A percentile compares a stretch with the other conserved stretches of the same genome.
These are phyloP conservation scores for Ochlodes sylvanus DNA, from an alignment of 2,888 invertebrate species.

Conservation along the genomic window DNA sequence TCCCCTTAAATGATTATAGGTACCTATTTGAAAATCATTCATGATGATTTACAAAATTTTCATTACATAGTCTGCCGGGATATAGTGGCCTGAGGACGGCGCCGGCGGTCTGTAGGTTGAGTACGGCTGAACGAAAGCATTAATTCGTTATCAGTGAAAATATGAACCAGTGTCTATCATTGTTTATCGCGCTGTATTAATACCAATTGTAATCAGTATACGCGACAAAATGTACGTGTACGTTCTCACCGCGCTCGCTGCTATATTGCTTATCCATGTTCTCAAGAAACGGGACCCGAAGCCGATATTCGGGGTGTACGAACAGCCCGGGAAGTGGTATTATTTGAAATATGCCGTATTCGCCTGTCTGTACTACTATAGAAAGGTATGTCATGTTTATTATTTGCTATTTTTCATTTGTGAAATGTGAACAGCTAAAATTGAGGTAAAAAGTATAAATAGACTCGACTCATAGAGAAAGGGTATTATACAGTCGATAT, in stretches of 20 bases:
- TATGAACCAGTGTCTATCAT: constrained; percentile 25
- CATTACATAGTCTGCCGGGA: no score
- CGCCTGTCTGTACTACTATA: constrained; percentile 77
- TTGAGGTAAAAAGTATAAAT: no score
- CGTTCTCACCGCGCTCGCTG: constrained; percentile 42
- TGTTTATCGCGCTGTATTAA: constrained; percentile 41
- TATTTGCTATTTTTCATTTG: not conserved
- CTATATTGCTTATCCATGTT: constrained; percentile 58
- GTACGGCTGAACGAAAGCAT: not conserved
- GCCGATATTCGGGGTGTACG: constrained; percentile 86
- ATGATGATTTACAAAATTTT: no score
- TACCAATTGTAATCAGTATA: constrained; percentile 34
- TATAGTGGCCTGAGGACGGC: no score
- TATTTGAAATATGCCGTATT: constrained; percentile 86
- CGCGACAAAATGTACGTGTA: constrained; percentile 21
- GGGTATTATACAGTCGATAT: no score
- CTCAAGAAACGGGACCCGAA: constrained; percentile 65
- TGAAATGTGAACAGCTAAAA: no score
- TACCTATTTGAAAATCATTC: no score
- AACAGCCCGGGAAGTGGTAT: constrained; percentile 87
- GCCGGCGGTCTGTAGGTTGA: no score
- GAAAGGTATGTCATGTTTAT: constrained; percentile 74
- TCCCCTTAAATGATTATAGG: no score
- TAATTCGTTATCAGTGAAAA: constrained; percentile 21
- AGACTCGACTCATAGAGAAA: no score